Evolutionary conservation across 2,888 invertebrate species (phyloP).

Genomic region (Halictus quadricinctus): DNA sequence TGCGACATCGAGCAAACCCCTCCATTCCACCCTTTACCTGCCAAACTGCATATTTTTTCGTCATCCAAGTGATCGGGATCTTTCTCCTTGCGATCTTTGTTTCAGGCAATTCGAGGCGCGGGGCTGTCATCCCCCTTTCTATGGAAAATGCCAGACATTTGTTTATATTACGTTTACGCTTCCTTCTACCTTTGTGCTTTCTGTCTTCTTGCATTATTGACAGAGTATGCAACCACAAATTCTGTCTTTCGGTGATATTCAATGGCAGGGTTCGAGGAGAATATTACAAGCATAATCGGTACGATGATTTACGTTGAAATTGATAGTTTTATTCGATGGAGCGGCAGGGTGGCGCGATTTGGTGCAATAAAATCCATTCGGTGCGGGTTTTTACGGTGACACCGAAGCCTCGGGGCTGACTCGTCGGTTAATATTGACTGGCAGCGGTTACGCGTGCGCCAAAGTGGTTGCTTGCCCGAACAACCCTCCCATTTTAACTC

Average conservation of each 20-base stretch:
- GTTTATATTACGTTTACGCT: not conserved
- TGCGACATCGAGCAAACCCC: constrained; percentile 43
- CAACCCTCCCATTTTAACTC: constrained; percentile 72
- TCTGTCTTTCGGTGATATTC: not conserved
- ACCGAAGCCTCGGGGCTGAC: constrained; percentile 61
- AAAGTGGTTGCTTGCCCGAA: constrained; percentile 71
- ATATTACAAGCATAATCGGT: not conserved
- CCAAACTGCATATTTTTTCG: not conserved
- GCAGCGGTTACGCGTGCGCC: constrained; percentile 80
- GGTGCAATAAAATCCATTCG: constrained; percentile 19
- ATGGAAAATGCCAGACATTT: too few relatives aligned
- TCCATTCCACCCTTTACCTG: not conserved
- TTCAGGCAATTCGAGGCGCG: too few relatives aligned
- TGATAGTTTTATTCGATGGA: not conserved
- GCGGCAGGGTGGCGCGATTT: not conserved
- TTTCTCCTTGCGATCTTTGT: not conserved
- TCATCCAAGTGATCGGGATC: not conserved
- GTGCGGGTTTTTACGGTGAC: constrained; percentile 61
- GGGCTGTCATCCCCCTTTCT: too few relatives aligned
- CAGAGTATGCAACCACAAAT: not conserved
- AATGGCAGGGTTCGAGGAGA: not conserved
- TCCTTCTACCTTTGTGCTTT: not conserved
- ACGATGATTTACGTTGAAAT: not conserved
- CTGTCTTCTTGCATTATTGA: not conserved
- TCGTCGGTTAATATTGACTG: constrained; percentile 80